A percentile compares a stretch with the other conserved stretches of the same genome.
Conservation (phyloP, 2,888 invertebrate species). For the Hirtodrosophila alboralis region DNA sequence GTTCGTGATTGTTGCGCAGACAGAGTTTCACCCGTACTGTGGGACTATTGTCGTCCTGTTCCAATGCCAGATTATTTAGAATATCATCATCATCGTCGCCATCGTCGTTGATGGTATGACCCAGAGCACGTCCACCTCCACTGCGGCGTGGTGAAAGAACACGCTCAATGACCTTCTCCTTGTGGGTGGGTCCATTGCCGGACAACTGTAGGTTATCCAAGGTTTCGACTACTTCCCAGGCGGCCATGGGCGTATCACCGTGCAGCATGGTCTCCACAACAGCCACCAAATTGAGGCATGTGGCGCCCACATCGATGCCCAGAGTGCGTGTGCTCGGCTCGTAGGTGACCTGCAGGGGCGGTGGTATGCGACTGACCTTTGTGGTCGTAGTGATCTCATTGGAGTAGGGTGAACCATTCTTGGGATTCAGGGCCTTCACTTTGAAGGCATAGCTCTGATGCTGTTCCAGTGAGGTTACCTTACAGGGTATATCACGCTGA, state of each 20-base stretch:
- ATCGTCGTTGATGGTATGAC: slow-evolving; percentile 70
- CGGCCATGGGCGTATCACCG: slow-evolving; percentile 85
- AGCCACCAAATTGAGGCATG: slow-evolving; percentile 91
- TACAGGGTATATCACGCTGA: slow-evolving; percentile 93
- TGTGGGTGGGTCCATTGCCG: slow-evolving; percentile 88
- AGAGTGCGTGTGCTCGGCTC: slow-evolving; percentile 91
- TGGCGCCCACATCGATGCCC: slow-evolving; percentile 91
- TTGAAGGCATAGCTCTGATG: slow-evolving; percentile 94
- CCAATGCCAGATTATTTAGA: slow-evolving; percentile 86
- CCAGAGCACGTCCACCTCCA: slow-evolving; percentile 85
- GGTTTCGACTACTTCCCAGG: slow-evolving; percentile 90
- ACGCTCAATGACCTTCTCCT: slow-evolving; percentile 89
- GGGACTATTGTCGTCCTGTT: slow-evolving; percentile 86
- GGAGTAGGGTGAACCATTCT: slow-evolving; percentile 94
- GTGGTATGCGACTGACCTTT: slow-evolving; percentile 92
- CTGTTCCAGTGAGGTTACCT: slow-evolving; percentile 93
- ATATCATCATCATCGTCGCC: slow-evolving; percentile 83
- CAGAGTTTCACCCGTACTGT: slow-evolving; percentile 92
- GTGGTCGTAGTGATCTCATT: slow-evolving; percentile 92
- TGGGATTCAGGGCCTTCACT: slow-evolving; percentile 94
- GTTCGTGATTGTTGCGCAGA: slow-evolving; percentile 90
- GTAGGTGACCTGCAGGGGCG: slow-evolving; percentile 92
- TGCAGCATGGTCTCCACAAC: slow-evolving; percentile 89
- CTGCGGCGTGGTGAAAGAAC: slow-evolving; percentile 85
- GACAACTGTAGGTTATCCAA: slow-evolving; percentile 88